Evolutionary conservation across 2,113 vertebrate genomes (phyloP), one percentile per base, ranked within the genome.

Genomic region (Cryptomyrus ogoouensis): DNA sequence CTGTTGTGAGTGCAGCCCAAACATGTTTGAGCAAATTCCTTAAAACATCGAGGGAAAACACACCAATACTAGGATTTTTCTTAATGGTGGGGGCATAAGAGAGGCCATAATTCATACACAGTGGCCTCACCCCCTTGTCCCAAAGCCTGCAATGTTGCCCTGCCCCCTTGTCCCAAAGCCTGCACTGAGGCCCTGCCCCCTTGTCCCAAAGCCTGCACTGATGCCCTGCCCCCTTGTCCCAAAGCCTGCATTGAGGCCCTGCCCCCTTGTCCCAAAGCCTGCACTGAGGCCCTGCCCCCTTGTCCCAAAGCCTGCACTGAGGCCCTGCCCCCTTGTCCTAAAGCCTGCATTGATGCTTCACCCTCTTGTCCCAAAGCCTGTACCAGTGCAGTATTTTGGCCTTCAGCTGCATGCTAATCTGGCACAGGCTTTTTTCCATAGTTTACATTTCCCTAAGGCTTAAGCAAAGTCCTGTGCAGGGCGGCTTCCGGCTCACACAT

Each of bases 361-460:
- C 74, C 85, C 89, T 89, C 50, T 52, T 52, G 50, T 89, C 91
- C 47, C 49, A 17, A 7, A 31, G 5, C 42, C 39, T 15, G 12
- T 93, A 93, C 93, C 93, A 92, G 93, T 94, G 91, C 94, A 95
- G 93, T 93, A 94, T 93, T 94, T 94, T 95, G 94, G 93, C 83
- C 92, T 90, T 94, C 94, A 95, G 94, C 95, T 93, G 70, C 86
- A n/a, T 87, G 50, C 93, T 96, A 94, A 95, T 95, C 94, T 94
- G 93, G 93, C 93, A 94, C 95, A 94, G 93, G 93, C 91, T 92
- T 91, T 88, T 92, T 87, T 90, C 90, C 49, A 46, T 88, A 91
- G 80, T 88, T 70, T 90, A 92, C 86, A 31, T 91, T 91, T 92
- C 89, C 91, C 91, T 94, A 93, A 94, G 95, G 93, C 95, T 94